phyloP scores from a whole-genome alignment of 2,113 vertebrate genomes.

The Labeo rohita region DNA sequence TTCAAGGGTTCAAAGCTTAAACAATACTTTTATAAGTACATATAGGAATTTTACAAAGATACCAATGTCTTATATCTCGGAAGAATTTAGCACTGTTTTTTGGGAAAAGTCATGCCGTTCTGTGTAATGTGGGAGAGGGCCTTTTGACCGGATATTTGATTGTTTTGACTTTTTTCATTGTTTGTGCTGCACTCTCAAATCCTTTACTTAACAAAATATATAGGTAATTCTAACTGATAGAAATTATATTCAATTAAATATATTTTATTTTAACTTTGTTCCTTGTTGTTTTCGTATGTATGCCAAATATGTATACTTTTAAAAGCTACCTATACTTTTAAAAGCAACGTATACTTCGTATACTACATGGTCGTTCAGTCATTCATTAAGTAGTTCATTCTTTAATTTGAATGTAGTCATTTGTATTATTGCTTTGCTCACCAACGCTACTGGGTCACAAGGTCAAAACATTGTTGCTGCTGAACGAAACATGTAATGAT shows the following conservation, averaged over 20 bases:
- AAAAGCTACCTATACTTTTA: not conserved
- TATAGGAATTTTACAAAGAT: not conserved
- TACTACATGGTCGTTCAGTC: not conserved
- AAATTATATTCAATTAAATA: constrained; percentile 3
- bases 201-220: not conserved
- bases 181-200: not conserved
- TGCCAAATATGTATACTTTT: not conserved
- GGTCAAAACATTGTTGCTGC: constrained; percentile 32
- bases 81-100: not conserved
- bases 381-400: not conserved
- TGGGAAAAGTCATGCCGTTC: not conserved
- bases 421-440: constrained; percentile 30
- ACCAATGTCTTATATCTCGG: not conserved
- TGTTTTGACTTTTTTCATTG: constrained; percentile 12
- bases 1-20: not conserved
- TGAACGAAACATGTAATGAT: not conserved
- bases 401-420: not conserved
- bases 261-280: not conserved
- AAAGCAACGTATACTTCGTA: not conserved
- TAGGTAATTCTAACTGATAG: not conserved
- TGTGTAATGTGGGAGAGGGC: not conserved
- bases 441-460: constrained; percentile 18
- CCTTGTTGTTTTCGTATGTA: not conserved
- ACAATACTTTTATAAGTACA: not conserved
- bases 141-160: constrained; percentile 4